These are phyloP conservation scores for Alligator sinensis DNA, from an alignment of 2,113 vertebrate species.

Conservation along the genomic window DNA sequence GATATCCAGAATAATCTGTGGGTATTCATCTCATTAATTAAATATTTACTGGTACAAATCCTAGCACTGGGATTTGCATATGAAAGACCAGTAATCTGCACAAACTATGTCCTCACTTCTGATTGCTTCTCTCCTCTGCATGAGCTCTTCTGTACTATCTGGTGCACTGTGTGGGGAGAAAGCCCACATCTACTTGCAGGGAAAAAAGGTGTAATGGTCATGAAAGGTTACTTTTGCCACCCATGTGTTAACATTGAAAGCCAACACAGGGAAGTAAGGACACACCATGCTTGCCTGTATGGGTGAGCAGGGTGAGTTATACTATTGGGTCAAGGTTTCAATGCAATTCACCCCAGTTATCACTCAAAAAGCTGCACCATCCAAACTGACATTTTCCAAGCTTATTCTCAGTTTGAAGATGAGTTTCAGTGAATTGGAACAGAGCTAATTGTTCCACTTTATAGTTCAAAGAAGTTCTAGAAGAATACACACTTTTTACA, in stretches of 20 bases:
- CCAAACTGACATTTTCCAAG: conserved; percentile 34
- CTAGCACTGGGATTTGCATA: background rate
- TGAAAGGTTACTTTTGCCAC: background rate
- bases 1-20: background rate
- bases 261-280: background rate
- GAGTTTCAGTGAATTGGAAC: background rate
- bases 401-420: background rate
- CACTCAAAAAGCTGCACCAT: background rate
- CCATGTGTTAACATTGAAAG: background rate
- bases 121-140: background rate
- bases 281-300: background rate
- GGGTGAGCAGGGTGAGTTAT: background rate
- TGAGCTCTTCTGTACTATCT: background rate
- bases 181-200: background rate
- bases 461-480: background rate
- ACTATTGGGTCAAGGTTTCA: background rate
- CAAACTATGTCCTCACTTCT: background rate
- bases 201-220: background rate
- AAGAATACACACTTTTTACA: background rate
- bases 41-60: background rate
- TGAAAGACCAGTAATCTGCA: background rate
- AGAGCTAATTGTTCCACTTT: conserved; percentile 21
- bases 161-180: background rate
- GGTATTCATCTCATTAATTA: background rate
- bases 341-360: background rate